A percentile compares a stretch with the other conserved stretches of the same genome.
These are phyloP conservation scores for Paracentrotus lividus DNA, from an alignment of 53 echinoderm and acorn worm genomes.

Conservation along the genomic window DNA sequence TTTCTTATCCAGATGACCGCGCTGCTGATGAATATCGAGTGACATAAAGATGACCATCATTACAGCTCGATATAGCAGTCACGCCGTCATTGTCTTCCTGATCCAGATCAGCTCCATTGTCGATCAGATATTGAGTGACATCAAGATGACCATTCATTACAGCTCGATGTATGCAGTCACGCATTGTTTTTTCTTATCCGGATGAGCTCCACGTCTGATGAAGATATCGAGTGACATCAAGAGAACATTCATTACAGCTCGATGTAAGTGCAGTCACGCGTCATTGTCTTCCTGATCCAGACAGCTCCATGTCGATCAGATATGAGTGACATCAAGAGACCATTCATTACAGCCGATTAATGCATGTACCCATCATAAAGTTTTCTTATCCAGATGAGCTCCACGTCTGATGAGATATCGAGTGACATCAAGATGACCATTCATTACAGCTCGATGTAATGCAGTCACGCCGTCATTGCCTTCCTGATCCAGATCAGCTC, in stretches of 20 bases:
- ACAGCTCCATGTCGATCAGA: no score
- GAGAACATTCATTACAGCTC: background rate
- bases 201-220: background rate
- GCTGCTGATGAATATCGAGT: background rate
- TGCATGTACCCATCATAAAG: no score
- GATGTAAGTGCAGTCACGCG: background rate
- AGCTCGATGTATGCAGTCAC: no score
- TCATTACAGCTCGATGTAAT: no score
- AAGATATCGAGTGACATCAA: background rate
- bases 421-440: background rate
- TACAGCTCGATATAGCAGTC: no score
- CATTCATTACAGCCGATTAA: no score
- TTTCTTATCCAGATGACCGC: constrained; percentile 25
- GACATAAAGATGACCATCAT: background rate
- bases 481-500: constrained; percentile 33
- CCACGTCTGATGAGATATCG: constrained; percentile 22
- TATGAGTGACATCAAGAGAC: no score
- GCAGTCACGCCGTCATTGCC: no score
- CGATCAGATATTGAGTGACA: background rate
- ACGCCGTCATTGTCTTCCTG: background rate
- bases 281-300: background rate
- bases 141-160: no score
- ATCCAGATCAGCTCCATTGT: constrained; percentile 30
- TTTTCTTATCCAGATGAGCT: constrained; percentile 36
- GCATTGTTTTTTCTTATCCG: background rate